Evolutionary conservation across 2,113 vertebrate genomes (phyloP), one percentile per base, ranked within the genome.

Genomic region (Malurus alboscapulatus): DNA sequence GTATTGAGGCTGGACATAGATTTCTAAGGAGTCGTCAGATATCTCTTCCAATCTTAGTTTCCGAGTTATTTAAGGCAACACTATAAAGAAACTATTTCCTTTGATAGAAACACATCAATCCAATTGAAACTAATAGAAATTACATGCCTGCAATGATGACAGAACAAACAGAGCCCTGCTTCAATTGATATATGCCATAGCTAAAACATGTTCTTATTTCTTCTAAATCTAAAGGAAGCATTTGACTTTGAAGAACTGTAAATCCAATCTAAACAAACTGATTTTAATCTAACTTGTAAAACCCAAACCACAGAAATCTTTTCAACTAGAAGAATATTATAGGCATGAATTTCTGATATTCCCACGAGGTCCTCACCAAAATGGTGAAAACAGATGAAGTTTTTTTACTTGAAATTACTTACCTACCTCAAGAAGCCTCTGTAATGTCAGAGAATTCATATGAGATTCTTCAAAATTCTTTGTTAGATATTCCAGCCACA

Each of bases 61-160:
- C 15, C 9, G 40, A 25, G 17, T 63, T 89, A 55, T 76, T 78
- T 76, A 94, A 73, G 45, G 45, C 40, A 90, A 40, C 30, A 62
- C 15, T 59, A 19, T 34, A 57, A 83, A 88, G 50, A 79, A 84
- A 88, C 7, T 40, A 21, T 53, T 91, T 87, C 29, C 19, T 91
- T 79, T 87, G 44, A 78, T 78, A 42, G 48, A 82, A 92, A 40
- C 5, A 72, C 27, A 83, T 55, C 34, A 84, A 2, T 69, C 7
- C 63, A 26, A 57, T 57, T 87, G 32, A 91, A 90, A 79, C 36
- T 75, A 82, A 67, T 81, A 45, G 47, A 84, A 88, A 84, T 59
- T 76, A 57, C 45, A 53, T 53, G 78, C 58, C 42, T 94, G 27
- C 6, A 66, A 48, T 38, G 9, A 82, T 79, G 42, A 84, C 29